A percentile compares a stretch with the other conserved stretches of the same genome.
These are phyloP conservation scores for Dioctria rufipes DNA, from an alignment of 2,888 invertebrate species.

Conservation along the genomic window DNA sequence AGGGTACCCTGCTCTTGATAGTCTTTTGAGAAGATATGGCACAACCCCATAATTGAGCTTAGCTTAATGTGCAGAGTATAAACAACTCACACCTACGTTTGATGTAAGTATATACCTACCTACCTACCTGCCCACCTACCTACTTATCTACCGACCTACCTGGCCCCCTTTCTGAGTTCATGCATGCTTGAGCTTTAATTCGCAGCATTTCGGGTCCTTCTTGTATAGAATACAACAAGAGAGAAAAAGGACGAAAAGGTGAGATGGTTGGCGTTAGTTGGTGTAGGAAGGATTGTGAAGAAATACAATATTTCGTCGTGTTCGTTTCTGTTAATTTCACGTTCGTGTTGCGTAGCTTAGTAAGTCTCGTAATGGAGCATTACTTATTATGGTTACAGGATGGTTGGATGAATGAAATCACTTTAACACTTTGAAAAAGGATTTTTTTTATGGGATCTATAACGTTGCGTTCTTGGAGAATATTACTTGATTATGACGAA, in stretches of 20 bases:
- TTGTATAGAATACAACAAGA: not conserved
- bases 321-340: slow-evolving; percentile 6
- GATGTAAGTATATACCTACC: too few relatives aligned
- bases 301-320: not conserved
- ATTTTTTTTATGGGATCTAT: not conserved
- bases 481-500: not conserved
- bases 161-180: not conserved
- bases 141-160: not conserved
- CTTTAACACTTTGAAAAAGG: not conserved
- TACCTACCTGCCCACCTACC: not conserved
- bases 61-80: not conserved
- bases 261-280: not conserved
- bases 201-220: not conserved
- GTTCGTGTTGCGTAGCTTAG: not conserved
- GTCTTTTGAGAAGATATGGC: too few relatives aligned
- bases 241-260: not conserved
- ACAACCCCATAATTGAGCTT: not conserved
- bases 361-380: not conserved
- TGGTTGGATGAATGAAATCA: not conserved
- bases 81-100: not conserved
- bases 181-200: slow-evolving; percentile 2
- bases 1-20: slow-evolving; percentile 6
- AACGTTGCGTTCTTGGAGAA: not conserved
- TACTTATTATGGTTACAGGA: not conserved
- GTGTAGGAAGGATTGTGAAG: not conserved